These are phyloP conservation scores for Anolis carolinensis DNA, from an alignment of 2,113 vertebrate species.

Conservation along the genomic window DNA sequence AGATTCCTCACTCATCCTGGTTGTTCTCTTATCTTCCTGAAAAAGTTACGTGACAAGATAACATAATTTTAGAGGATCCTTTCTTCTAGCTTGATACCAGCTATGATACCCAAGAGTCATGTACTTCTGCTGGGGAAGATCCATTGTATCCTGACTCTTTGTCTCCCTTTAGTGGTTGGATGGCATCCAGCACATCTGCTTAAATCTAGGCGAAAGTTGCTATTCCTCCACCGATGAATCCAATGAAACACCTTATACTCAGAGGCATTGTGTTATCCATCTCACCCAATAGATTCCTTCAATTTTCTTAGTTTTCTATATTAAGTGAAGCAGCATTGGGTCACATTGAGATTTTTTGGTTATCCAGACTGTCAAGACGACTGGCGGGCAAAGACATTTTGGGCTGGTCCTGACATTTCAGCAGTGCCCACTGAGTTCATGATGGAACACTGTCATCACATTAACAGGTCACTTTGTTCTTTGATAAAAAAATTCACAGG, in stretches of 20 bases:
- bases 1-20: not conserved
- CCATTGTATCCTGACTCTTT: not conserved
- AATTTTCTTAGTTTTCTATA: not conserved
- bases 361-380: not conserved
- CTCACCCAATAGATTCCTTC: not conserved
- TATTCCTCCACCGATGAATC: no score
- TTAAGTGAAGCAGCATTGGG: not conserved
- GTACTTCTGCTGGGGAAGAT: not conserved
- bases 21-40: not conserved
- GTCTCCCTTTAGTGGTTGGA: not conserved
- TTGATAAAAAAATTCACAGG: not conserved
- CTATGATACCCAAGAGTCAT: not conserved
- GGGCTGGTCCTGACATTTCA: not conserved
- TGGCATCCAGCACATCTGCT: not conserved
- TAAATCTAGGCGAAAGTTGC: not conserved
- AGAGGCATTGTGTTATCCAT: not conserved
- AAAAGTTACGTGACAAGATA: not conserved
- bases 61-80: not conserved
- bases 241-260: not conserved
- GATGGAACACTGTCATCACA: not conserved
- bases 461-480: not conserved
- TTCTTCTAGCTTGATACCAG: not conserved
- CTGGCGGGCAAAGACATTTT: not conserved
- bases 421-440: slow-evolving; percentile 7
- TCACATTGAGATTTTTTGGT: slow-evolving; percentile 31